Evolutionary conservation across 2,113 vertebrate species (phyloP), one percentile per base, ranked within the genome.

Genomic region (Carassius gibelio): DNA sequence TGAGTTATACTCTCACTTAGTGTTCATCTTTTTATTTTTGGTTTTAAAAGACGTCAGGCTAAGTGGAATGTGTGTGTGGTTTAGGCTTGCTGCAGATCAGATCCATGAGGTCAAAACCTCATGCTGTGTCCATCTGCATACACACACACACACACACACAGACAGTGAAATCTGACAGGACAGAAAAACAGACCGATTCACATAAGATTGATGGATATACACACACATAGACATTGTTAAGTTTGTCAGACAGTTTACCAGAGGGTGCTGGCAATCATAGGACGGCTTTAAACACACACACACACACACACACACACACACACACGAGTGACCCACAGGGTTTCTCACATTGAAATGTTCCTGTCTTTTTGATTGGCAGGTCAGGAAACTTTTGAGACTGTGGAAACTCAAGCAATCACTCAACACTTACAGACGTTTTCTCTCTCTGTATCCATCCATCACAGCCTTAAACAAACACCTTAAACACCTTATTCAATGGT

Each of bases 61-160:
- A 68, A 68, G 64, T 68, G 14, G 64, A 17, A 14, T 42, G 34
- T 34, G 64, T 30, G 23, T 30, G 23, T 66, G 62, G 13, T 77
- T 76, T 15, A 48, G 23, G 14, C 52, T 8, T 61, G 15, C 30
- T 48, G 59, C 4, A 13, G 4, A 81, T 66, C 23, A 66, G 7
- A 66, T 48, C 50, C 36, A 81, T 50, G n/a, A 81, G 61, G 59
- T 81, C 61, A 66, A 62, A 64, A 26, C 4, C 23, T 5, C 59
- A 80, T 45, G 59, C 59, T 81, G 78, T 81, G 59, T 23, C 78
- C 61, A 66, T 81, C 78, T 30, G n/a, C 78, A 64, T 52, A 74
- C 26, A 26, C 26, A 26, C 26, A 26, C 26, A 26, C 45, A 48
- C 9, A 76, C 23, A 76, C 23, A 52, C 74, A 42, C 77, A 17